phyloP scores from a whole-genome alignment of 2,888 invertebrate genomes.

The Caradrina clavipalpis region DNA sequence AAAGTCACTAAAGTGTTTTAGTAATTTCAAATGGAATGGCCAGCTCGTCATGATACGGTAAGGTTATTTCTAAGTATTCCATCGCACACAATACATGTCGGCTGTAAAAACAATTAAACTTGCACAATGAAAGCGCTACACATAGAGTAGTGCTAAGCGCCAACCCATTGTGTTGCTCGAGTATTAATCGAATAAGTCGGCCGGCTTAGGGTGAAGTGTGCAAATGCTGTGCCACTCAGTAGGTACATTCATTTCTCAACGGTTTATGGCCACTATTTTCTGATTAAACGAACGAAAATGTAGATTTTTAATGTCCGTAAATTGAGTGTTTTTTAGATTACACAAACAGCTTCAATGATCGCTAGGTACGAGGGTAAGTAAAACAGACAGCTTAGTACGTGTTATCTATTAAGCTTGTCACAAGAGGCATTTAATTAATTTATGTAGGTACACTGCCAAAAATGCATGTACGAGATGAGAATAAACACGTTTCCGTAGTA shows the following conservation, averaged over 20 bases:
- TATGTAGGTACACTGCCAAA: conserved; percentile 21
- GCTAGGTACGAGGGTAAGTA: background rate
- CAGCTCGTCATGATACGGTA: conserved; percentile 58
- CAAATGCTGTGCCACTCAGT: conserved; percentile 48
- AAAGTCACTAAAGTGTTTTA: conserved; percentile 36
- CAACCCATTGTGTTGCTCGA: conserved; percentile 78
- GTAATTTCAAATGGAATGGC: conserved; percentile 38
- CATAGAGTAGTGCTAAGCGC: conserved; percentile 77
- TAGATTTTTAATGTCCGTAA: conserved; percentile 18
- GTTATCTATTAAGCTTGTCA: background rate
- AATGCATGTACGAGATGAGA: conserved; percentile 39
- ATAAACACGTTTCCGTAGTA: conserved; percentile 51
- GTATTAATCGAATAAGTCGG: conserved; percentile 85
- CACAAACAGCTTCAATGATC: conserved; percentile 3
- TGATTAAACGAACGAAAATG: conserved; percentile 50
- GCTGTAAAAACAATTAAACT: conserved; percentile 86
- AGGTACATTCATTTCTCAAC: conserved; percentile 41
- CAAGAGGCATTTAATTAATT: background rate
- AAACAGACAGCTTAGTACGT: background rate
- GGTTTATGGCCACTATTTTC: conserved; percentile 48
- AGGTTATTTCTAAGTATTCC: conserved; percentile 64
- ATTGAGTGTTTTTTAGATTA: conserved; percentile 12
- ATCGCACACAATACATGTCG: conserved; percentile 65
- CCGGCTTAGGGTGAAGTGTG: conserved; percentile 61
- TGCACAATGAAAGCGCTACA: conserved; percentile 81